Conservation (phyloP, 2,113 vertebrate species). For the Martes martes region DNA sequence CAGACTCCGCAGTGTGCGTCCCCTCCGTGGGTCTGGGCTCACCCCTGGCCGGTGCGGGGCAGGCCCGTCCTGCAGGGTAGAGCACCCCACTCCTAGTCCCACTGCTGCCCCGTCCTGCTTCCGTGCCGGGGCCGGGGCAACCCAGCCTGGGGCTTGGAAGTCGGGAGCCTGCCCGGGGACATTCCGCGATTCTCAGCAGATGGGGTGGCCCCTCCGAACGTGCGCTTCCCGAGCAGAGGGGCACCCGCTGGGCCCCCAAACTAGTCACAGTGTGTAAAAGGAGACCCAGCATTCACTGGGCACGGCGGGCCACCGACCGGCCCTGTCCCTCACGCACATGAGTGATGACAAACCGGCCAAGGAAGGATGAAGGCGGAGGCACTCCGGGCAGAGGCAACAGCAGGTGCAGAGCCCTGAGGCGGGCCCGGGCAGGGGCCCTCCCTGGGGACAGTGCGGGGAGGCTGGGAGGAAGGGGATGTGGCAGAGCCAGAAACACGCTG, state of each 20-base stretch:
- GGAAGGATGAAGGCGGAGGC: background rate
- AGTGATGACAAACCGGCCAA: background rate
- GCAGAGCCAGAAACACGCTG: background rate
- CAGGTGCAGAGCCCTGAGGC: background rate
- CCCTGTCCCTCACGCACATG: background rate
- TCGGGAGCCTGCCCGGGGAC: background rate
- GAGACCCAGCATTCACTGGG: background rate
- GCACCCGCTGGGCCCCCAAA: background rate
- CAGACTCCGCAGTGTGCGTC: background rate
- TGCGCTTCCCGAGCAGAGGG: background rate
- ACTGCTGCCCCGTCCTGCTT: background rate
- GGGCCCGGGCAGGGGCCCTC: background rate
- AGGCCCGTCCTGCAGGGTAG: background rate
- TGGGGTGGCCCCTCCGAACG: accelerated
- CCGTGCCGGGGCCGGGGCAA: accelerated
- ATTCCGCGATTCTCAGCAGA: background rate
- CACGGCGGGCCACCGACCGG: accelerated
- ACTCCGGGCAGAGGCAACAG: too few relatives aligned
- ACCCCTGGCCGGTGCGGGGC: background rate
- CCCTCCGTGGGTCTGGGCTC: background rate
- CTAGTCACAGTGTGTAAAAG: background rate
- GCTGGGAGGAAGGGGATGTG: background rate
- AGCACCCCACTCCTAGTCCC: background rate
- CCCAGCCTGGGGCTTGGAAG: background rate
- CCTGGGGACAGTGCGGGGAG: accelerated